Conservation (phyloP, 2,113 vertebrate genomes). For the Forbesichthys agassizii region DNA sequence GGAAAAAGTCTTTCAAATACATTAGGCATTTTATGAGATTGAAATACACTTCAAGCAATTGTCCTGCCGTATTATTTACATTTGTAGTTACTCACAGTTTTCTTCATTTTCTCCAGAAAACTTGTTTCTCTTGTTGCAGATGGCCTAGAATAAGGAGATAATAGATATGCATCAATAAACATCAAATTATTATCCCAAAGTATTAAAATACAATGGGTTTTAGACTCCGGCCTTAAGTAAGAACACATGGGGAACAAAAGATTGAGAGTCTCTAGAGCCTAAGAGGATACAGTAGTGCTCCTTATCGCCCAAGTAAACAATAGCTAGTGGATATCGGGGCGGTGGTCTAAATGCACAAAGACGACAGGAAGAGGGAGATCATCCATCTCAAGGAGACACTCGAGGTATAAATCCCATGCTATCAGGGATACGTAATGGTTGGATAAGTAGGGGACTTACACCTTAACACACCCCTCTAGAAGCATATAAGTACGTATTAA, state of each 20-base stretch:
- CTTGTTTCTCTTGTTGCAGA: constrained; percentile 83
- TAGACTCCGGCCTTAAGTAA: background rate
- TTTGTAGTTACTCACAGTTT: constrained; percentile 83
- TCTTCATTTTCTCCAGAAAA: constrained; percentile 99
- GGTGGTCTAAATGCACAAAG: background rate
- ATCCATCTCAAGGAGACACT: too few relatives aligned
- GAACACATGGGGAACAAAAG: background rate
- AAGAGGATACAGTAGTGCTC: background rate
- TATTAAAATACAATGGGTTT: background rate
- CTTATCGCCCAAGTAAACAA: background rate
- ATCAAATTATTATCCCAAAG: background rate
- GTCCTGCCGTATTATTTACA: too few relatives aligned
- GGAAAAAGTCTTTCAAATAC: too few relatives aligned
- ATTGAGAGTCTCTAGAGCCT: background rate
- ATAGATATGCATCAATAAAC: background rate
- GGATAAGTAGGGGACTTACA: too few relatives aligned
- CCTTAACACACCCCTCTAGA: too few relatives aligned
- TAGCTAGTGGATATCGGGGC: background rate
- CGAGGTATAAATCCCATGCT: too few relatives aligned
- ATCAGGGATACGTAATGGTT: too few relatives aligned
- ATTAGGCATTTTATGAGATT: too few relatives aligned
- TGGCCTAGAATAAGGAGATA: constrained; percentile 71
- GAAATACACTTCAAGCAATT: too few relatives aligned
- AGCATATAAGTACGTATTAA: too few relatives aligned
- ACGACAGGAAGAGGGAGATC: background rate